Evolutionary conservation across 2,113 vertebrate genomes (phyloP), one percentile per base, ranked within the genome.

Genomic region (Stomatorhinus ivindoensis): DNA sequence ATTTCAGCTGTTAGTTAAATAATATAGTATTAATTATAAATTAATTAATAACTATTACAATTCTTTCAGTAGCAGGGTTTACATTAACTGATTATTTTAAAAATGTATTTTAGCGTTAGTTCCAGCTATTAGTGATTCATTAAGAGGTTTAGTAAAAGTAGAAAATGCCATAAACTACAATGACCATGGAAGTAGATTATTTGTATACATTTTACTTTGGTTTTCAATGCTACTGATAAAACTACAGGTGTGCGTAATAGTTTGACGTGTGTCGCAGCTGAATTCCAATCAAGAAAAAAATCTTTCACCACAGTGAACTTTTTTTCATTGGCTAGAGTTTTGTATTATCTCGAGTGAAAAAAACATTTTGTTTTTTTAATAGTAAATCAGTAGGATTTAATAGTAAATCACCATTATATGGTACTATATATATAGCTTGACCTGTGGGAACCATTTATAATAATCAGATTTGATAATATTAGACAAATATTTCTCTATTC

Each of bases 71-170:
- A 35, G 86, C 27, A 53, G 86, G 24, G 50, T 15, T 87, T 31
- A 48, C 21, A 85, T 21, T 11, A 86, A 35, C 15, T 80, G 27
- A 19, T 50, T 88, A 17, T 48, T 47, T 17, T 15, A 5, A 58
- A 88, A 39, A 10, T 53, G 31, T 82, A 55, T 21, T 42, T 89
- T 50, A 89, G 9, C 44, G 69, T 82, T 83, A 89, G 69, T 89
- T 51, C 27, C 27, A 88, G 27, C 27, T 83, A 83, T 82, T 53
- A 53, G 85, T 42, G 51, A 55, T 50, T 35, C 9, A 42, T 48
- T 82, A 9, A 39, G 4, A 88, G 17, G 11, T 73, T 80, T 76
- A 61, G n/a, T 69, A 69, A 50, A 86, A 86, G 47, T n/a, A 69
- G 24, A 21, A 88, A 27, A 31, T 88, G 39, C 44, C 65, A 48